These are phyloP conservation scores for Morinoia aosen DNA, from an alignment of 2,888 invertebrate genomes.

Conservation along the genomic window DNA sequence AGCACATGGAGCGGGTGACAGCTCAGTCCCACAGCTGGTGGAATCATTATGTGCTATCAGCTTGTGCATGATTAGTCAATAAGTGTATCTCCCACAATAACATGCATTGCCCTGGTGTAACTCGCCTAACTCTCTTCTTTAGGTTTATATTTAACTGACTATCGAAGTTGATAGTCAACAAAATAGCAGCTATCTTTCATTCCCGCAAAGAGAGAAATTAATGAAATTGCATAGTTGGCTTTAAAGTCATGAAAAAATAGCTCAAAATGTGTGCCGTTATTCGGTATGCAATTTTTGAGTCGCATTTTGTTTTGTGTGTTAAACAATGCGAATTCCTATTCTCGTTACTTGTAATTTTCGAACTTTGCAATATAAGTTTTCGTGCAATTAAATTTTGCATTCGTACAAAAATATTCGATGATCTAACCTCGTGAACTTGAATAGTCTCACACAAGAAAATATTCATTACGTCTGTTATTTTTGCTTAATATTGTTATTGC, in stretches of 20 bases:
- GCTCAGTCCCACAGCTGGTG: too few species aligned
- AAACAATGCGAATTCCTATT: background rate
- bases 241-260: background rate
- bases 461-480: too few species aligned
- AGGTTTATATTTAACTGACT: background rate
- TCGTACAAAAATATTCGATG: too few species aligned
- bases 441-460: too few species aligned
- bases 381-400: too few species aligned
- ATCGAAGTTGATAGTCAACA: background rate
- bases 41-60: too few species aligned
- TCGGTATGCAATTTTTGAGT: background rate
- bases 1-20: too few species aligned
- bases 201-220: background rate
- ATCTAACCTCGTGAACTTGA: too few species aligned
- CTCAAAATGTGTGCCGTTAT: background rate
- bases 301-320: background rate
- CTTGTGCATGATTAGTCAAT: background rate
- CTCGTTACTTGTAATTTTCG: too few species aligned
- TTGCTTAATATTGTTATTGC: too few species aligned
- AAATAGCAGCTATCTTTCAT: background rate
- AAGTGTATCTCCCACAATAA: background rate
- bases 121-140: background rate
- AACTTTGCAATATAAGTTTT: too few species aligned
- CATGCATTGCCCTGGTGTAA: background rate
- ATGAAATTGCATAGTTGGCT: background rate